Conservation (phyloP, 2,888 invertebrate species). For the Belgica antarctica region DNA sequence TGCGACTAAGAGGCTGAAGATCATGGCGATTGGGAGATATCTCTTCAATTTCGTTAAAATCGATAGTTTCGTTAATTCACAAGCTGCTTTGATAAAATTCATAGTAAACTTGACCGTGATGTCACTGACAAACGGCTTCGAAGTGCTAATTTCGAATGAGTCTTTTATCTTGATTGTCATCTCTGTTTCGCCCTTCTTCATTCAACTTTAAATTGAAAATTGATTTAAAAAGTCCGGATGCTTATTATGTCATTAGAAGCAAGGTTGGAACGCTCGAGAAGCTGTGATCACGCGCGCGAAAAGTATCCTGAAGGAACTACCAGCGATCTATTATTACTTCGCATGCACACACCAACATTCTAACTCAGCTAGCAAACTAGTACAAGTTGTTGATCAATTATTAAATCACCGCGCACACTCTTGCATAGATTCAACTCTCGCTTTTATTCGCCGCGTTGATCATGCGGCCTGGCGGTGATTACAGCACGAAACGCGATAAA, state of each 20-base stretch:
- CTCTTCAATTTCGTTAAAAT: too few species aligned
- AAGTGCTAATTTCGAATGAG: conserved; percentile 11
- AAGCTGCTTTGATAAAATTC: too few species aligned
- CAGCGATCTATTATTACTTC: background rate
- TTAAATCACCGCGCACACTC: background rate
- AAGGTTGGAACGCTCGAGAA: background rate
- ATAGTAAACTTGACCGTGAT: too few species aligned
- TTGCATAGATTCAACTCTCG: conserved; percentile 18
- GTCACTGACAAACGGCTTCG: too few species aligned
- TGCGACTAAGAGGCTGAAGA: background rate
- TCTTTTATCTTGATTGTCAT: background rate
- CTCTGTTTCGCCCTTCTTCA: background rate
- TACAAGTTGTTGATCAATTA: conserved; percentile 7
- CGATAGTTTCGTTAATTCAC: too few species aligned
- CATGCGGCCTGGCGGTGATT: background rate
- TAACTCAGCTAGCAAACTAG: background rate
- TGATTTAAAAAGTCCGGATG: background rate
- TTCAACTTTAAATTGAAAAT: too few species aligned
- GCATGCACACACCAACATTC: background rate
- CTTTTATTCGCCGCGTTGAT: background rate
- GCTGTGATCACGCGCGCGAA: background rate
- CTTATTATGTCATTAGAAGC: background rate
- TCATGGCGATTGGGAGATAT: background rate
- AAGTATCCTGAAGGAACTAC: background rate
- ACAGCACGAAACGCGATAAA: background rate